Percentiles rank a stretch among this genome's conserved stretches.
These are phyloP conservation scores for Gymnothorax reevesii DNA, from an alignment of 2,797 vertebrate genomes.

Conservation along the genomic window DNA sequence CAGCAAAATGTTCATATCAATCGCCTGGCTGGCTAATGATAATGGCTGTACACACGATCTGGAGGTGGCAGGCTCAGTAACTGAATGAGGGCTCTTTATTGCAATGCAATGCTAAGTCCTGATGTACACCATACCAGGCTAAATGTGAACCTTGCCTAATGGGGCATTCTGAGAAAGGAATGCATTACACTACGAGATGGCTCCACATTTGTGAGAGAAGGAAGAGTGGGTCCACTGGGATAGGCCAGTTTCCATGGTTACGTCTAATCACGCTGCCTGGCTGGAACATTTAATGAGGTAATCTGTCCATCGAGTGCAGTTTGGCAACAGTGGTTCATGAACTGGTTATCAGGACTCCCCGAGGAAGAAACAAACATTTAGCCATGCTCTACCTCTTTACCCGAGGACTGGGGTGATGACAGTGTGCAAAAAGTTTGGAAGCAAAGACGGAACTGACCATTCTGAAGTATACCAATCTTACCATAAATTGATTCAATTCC, in stretches of 20 bases:
- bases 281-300: constrained; percentile 63
- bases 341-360: constrained; percentile 50
- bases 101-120: neutral
- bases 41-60: neutral
- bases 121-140: neutral
- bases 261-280: constrained; percentile 61
- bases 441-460: neutral
- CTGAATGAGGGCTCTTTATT: constrained; percentile 13
- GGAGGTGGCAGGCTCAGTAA: neutral
- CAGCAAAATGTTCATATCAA: neutral
- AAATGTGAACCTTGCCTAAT: neutral
- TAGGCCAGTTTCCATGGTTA: constrained; percentile 74
- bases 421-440: neutral
- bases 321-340: constrained; percentile 55
- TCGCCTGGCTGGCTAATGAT: neutral
- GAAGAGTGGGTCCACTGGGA: constrained; percentile 54
- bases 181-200: neutral
- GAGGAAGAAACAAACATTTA: constrained; percentile 28
- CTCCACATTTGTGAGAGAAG: constrained; percentile 46
- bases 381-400: constrained; percentile 32
- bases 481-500: neutral
- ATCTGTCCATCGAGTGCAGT: constrained; percentile 61
- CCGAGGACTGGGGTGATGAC: constrained; percentile 18
- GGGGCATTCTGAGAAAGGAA: neutral
- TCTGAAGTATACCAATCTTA: neutral